These are phyloP conservation scores for Aphyosemion australe DNA, from an alignment of 2,113 vertebrate species.

Conservation along the genomic window DNA sequence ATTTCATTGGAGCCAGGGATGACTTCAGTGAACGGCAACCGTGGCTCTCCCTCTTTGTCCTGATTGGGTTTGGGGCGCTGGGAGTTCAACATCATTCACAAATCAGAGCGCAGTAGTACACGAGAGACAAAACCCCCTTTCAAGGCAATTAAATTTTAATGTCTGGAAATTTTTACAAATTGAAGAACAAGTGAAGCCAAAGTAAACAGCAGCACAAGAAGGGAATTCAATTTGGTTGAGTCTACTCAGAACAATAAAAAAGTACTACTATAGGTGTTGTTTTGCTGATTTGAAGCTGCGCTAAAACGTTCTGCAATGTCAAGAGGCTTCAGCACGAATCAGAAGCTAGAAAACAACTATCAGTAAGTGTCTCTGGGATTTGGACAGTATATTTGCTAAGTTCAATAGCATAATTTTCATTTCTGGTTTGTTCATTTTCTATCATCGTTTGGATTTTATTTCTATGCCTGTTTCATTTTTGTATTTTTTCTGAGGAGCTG, in stretches of 20 bases:
- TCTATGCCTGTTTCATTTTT: neutral
- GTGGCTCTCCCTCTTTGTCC: slow-evolving; percentile 18
- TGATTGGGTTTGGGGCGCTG: slow-evolving; percentile 50
- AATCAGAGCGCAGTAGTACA: slow-evolving; percentile 30
- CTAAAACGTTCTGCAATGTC: neutral
- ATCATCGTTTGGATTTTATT: neutral
- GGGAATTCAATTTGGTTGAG: neutral
- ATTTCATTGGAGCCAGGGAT: slow-evolving; percentile 5
- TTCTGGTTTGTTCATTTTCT: neutral
- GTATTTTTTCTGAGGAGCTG: neutral
- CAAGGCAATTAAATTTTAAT: slow-evolving; percentile 41
- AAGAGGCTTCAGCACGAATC: slow-evolving; percentile 12
- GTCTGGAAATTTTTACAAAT: slow-evolving; percentile 36
- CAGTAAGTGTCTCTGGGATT: neutral
- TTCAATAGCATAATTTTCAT: neutral
- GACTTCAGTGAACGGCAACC: slow-evolving; percentile 24
- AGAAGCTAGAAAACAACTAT: slow-evolving; percentile 10
- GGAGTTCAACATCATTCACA: slow-evolving; percentile 40
- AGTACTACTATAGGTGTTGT: neutral
- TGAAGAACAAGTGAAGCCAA: slow-evolving; percentile 17
- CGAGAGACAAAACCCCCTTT: slow-evolving; percentile 34
- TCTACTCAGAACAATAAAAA: neutral
- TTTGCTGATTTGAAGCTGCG: slow-evolving; percentile 24
- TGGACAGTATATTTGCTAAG: slow-evolving; percentile 1
- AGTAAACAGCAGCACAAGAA: slow-evolving; percentile 7